These are phyloP conservation scores for Diacarnus erythraeanus DNA, from an alignment of 37 sponge, comb jelly and placozoan genomes.

Conservation along the genomic window DNA sequence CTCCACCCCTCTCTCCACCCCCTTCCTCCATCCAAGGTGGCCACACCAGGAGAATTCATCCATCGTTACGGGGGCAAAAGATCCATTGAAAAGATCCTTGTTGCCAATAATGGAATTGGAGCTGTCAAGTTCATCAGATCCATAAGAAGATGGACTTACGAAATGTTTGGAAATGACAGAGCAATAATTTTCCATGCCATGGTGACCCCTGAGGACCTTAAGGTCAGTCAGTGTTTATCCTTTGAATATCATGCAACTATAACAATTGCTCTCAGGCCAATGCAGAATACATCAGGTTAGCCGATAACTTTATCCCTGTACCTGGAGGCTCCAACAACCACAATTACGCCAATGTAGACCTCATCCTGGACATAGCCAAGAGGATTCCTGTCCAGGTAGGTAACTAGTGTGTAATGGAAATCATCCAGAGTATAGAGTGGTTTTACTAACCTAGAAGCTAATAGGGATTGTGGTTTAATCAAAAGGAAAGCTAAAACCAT, in stretches of 20 bases:
- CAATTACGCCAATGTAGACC: slow-evolving; percentile 98
- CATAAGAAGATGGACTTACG: slow-evolving; percentile 94
- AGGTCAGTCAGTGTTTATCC: slow-evolving; percentile 45
- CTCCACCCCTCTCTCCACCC: too few relatives aligned
- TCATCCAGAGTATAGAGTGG: too few relatives aligned
- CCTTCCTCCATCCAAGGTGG: too few relatives aligned
- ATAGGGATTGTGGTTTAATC: too few relatives aligned
- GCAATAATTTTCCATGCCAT: slow-evolving; percentile 91
- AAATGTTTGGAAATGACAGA: slow-evolving; percentile 93
- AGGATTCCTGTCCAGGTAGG: slow-evolving; percentile 84
- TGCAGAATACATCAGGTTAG: slow-evolving; percentile 95
- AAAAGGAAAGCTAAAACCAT: too few relatives aligned
- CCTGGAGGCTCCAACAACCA: slow-evolving; percentile 98
- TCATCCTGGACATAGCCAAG: slow-evolving; percentile 94
- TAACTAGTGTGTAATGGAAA: too few relatives aligned
- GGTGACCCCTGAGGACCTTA: slow-evolving; percentile 97
- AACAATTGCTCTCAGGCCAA: slow-evolving; percentile 69
- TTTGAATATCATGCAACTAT: neutral
- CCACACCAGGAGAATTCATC: slow-evolving; percentile 93
- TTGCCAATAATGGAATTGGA: slow-evolving; percentile 97
- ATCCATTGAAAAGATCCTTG: slow-evolving; percentile 91
- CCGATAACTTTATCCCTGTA: slow-evolving; percentile 91
- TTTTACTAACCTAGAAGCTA: too few relatives aligned
- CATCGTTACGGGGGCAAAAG: slow-evolving; percentile 85
- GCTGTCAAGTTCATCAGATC: slow-evolving; percentile 98